These are phyloP conservation scores for Salpingus planirostris DNA, from an alignment of 2,888 invertebrate genomes.

Conservation along the genomic window DNA sequence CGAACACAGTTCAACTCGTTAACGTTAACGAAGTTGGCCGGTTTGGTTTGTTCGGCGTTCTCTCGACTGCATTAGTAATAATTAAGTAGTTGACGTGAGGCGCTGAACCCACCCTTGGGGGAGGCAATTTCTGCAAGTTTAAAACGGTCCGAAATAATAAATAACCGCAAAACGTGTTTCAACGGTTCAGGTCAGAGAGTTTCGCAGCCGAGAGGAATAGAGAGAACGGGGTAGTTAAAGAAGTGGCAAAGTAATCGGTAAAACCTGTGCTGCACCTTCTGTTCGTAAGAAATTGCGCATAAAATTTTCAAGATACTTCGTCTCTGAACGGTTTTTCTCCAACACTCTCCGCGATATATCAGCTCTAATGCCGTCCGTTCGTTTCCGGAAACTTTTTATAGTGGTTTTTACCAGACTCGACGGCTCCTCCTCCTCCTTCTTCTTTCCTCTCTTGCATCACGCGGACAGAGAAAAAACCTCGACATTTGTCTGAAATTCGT, in stretches of 20 bases:
- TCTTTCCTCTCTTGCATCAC: too few species aligned
- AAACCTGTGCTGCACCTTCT: slow-evolving; percentile 16
- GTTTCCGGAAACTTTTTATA: slow-evolving; percentile 17
- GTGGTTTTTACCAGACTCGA: slow-evolving; percentile 13
- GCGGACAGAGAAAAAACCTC: slow-evolving; percentile 16
- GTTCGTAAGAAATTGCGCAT: slow-evolving; percentile 15
- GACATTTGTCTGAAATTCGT: slow-evolving; percentile 19
- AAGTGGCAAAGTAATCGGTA: slow-evolving; percentile 14
- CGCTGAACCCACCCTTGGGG: too few species aligned
- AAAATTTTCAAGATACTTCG: slow-evolving; percentile 15
- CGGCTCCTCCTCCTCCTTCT: slow-evolving; percentile 8
- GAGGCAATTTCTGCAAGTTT: slow-evolving; percentile 11
- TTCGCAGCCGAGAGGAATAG: too few species aligned
- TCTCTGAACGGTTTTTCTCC: slow-evolving; percentile 12
- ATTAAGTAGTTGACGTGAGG: too few species aligned
- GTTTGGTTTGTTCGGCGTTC: too few species aligned
- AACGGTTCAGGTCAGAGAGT: too few species aligned
- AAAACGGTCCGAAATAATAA: slow-evolving; percentile 10
- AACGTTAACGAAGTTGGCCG: too few species aligned
- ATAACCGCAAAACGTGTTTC: slow-evolving; percentile 13
- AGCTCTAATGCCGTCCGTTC: slow-evolving; percentile 19
- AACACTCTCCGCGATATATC: slow-evolving; percentile 18
- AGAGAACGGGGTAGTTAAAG: slow-evolving; percentile 11
- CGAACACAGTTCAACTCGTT: too few species aligned
- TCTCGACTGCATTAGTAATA: too few species aligned